Evolutionary conservation across 2,888 invertebrate species (phyloP), one percentile per base, ranked within the genome.

Genomic region (Drosophila prolongata): DNA sequence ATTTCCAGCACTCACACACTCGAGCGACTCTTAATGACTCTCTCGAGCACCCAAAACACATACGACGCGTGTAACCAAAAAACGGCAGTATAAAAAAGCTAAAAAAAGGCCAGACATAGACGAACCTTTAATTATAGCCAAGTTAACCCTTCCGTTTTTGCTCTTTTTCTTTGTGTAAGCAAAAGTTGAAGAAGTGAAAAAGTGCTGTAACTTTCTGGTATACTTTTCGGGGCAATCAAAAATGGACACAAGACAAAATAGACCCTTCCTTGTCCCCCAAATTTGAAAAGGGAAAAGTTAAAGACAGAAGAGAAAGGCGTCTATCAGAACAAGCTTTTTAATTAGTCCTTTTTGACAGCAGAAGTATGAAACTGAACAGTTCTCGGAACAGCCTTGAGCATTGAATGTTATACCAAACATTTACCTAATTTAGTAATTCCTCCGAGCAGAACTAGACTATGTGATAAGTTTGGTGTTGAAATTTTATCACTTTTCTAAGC

Each of bases 1-100:
- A 47, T 72, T 50, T 58, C 24, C 66, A 64, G 49, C 59, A 62
- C 66, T 46, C 57, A 44, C 58, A 59, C 67, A 77, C 79, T 83
- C 82, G 78, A 78, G 67, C 70, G 78, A 60, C 62, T 75, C 84
- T 79, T 81, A 89, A 85, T 85, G 85, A 76, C 79, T 84, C 85
- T 85, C 89, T 53, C 42, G 85, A 81, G 87, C 68, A 70, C 60
- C 75, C 59, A 62, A 68, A 76, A 76, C 81, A 79, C 71, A 82
- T 79, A 58, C 81, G 58, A 49, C 65, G 57, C 69, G 40, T 62
- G 62, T 42, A 47, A 60, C 62, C 62, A 34, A 46, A 62, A 62
- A 10, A 34, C 42, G 40, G 24, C 34, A 19, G 35, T 24, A 49
- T 34, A 62, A 73, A 53, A 37, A 53, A 19, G 55, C 44, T 64